These are phyloP conservation scores for Vanessa tameamea DNA, from an alignment of 1,140 invertebrate species.

Conservation along the genomic window DNA sequence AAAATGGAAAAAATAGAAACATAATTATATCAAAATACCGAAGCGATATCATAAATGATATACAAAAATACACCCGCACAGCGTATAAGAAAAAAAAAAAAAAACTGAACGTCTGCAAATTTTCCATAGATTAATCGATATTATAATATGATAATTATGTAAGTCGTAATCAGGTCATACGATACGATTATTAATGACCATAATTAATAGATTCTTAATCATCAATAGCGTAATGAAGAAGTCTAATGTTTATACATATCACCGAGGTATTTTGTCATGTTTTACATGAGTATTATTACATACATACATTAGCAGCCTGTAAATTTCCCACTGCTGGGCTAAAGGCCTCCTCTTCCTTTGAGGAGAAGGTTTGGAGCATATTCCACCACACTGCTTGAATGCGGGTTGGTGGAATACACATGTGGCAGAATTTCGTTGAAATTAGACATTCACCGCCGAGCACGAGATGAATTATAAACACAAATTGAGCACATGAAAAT, in stretches of 20 bases:
- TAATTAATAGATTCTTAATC: background rate
- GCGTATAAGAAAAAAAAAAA: background rate
- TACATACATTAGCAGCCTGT: no score
- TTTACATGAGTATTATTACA: no score
- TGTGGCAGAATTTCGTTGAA: no score
- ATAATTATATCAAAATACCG: background rate
- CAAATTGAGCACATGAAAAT: no score
- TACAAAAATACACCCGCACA: constrained; percentile 1
- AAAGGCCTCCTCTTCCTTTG: no score
- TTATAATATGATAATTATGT: background rate
- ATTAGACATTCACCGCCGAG: no score
- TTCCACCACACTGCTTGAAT: no score
- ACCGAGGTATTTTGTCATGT: background rate
- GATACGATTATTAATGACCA: constrained; percentile 1
- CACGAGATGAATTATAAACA: no score
- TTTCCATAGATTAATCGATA: constrained; percentile 6
- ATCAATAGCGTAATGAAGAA: constrained; percentile 6
- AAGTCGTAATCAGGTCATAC: background rate
- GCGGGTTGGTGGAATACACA: no score
- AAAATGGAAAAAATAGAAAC: background rate
- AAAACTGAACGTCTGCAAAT: background rate
- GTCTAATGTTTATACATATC: background rate
- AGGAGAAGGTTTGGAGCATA: no score
- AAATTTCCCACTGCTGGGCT: no score
- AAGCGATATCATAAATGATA: background rate